A percentile compares a stretch with the other conserved stretches of the same genome.
Evolutionary conservation across 2,888 invertebrate genomes (phyloP).

Genomic region (Rambutsinella grinnellia): DNA sequence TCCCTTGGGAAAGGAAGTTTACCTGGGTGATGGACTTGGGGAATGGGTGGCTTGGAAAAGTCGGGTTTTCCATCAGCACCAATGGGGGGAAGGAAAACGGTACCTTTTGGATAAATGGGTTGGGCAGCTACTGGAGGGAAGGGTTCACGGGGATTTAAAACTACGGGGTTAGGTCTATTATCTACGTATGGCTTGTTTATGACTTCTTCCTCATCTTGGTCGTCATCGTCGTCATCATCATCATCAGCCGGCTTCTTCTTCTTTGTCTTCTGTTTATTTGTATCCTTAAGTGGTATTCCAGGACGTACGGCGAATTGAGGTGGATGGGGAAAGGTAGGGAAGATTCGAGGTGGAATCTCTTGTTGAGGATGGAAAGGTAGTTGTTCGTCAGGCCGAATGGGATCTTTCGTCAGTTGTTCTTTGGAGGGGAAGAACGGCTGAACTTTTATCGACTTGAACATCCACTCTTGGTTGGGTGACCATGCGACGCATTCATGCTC

Average conservation of each 20-base stretch:
- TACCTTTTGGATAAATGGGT: conserved; percentile 50
- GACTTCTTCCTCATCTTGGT: neutral
- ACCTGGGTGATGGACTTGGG: conserved; percentile 56
- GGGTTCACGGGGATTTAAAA: conserved; percentile 50
- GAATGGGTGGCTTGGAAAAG: conserved; percentile 45
- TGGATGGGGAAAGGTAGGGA: conserved; percentile 8
- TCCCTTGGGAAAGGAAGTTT: conserved; percentile 47
- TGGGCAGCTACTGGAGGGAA: conserved; percentile 50
- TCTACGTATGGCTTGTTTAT: conserved; percentile 16
- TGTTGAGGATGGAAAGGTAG: conserved; percentile 55
- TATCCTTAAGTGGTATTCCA: conserved; percentile 12
- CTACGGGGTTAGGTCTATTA: conserved; percentile 40
- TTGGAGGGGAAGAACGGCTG: conserved; percentile 61
- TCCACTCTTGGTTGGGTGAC: conserved; percentile 62
- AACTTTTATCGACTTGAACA: conserved; percentile 59
- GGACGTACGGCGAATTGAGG: conserved; percentile 1
- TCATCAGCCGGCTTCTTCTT: neutral
- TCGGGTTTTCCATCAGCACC: conserved; percentile 19
- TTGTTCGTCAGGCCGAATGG: conserved; percentile 52
- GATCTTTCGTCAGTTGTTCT: conserved; percentile 43
- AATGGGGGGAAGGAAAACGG: conserved; percentile 23
- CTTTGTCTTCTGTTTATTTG: conserved; percentile 15
- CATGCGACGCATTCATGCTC: conserved; percentile 60
- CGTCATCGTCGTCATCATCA: conserved; percentile 1
- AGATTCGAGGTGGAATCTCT: too few species aligned